phyloP scores from a whole-genome alignment of 2,113 vertebrate genomes.

The Uria aalge region DNA sequence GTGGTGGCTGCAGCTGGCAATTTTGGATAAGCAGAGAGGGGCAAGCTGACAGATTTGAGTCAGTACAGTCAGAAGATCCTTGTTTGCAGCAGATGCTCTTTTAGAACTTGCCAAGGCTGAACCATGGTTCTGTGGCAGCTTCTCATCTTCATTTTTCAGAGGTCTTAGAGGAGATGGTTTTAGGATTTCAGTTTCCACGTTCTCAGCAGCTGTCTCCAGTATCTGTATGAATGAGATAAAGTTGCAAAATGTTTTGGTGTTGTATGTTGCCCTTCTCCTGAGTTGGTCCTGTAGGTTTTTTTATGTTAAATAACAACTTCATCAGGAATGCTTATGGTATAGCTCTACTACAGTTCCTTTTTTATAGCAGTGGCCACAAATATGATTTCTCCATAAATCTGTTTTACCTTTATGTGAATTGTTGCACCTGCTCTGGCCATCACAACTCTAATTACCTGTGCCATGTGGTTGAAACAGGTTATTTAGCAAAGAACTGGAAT shows the following conservation, averaged over 20 bases:
- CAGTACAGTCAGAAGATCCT: background rate
- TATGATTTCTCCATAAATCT: background rate
- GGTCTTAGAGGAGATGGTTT: background rate
- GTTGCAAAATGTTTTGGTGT: background rate
- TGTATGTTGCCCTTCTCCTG: background rate
- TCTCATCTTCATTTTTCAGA: background rate
- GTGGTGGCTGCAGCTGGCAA: background rate
- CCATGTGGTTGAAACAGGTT: background rate
- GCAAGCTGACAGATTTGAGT: background rate
- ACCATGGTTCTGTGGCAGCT: background rate
- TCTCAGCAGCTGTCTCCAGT: background rate
- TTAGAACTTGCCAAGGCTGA: background rate
- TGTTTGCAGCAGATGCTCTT: background rate
- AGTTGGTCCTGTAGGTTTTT: background rate
- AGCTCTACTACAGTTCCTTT: background rate
- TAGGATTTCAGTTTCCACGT: background rate
- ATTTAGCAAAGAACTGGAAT: background rate
- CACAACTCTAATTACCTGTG: background rate
- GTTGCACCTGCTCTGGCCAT: background rate
- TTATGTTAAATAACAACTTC: background rate
- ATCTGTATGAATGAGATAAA: background rate
- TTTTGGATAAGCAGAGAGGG: background rate
- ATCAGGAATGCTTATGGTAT: background rate
- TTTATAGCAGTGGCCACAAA: background rate
- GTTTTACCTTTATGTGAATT: background rate